Base-by-base conservation (phyloP, 2,888 invertebrate genomes). In the Platycnemis pennipes region DNA sequence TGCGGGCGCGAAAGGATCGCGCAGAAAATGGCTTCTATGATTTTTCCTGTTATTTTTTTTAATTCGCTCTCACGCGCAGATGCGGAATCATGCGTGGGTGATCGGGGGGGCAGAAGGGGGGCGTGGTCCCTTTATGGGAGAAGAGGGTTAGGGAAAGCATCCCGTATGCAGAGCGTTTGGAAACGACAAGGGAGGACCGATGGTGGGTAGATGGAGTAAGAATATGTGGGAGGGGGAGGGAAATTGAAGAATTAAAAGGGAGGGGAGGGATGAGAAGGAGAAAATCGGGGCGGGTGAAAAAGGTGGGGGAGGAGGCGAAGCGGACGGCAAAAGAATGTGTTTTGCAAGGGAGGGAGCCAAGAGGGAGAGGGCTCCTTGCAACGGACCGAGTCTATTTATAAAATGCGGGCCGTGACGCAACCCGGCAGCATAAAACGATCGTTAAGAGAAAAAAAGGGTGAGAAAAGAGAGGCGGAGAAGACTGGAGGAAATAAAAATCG, bases 241-340 rank as follows among this genome's bases (percentile, higher is more conserved):
- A 19, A 19, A 19, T 11, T 53, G 53, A 53, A 1, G 53, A 19
- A 19, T 11, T 1, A 16, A 1, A 1, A 3, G 53, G 11, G 1
- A 19, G 63, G 63, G 63, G 26, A 26, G 63, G 22, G 63, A 45
- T 77, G 69, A 31, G 8, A 26, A 31, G 31, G 45, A 26, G 45
- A 0, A 13, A 4, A 44, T 22, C 56, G 37, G 42, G 56, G 42
- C 1, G 31, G 53, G 37, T 37, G 37, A 37, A 26, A 31, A 45
- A 19, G 44, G 86, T 5, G 19, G 89, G n/a, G 49, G 42, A 37
- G 45, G 22, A 37, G 26, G 89, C 31, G 53, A 42, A 63, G 88
- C 49, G 89, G 89, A 89, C 37, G 89, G 77, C 77, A 77, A n/a
- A n/a, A 89, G 89, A 56, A 89, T 89, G 89, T 89, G 56, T 89